Conservation (phyloP, 2,113 vertebrate species). For the Craseonycteris thonglongyai region DNA sequence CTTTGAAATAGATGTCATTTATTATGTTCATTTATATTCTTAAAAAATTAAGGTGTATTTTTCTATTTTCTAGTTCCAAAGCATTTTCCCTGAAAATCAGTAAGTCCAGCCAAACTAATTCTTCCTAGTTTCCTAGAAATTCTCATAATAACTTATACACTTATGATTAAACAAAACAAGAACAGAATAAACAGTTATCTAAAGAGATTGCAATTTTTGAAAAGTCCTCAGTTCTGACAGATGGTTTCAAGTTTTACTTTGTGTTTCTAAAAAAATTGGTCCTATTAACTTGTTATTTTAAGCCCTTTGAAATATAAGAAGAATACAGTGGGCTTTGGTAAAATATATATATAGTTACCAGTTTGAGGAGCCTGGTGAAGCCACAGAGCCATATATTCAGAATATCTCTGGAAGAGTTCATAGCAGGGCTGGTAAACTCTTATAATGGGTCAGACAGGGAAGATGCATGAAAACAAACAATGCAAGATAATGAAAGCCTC, state of each 20-base stretch:
- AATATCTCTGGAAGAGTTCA: not conserved
- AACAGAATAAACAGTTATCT: not conserved
- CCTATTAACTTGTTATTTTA: not conserved
- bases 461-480: not conserved
- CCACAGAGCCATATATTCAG: not conserved
- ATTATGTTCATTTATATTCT: not conserved
- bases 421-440: not conserved
- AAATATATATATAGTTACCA: not conserved
- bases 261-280: not conserved
- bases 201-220: not conserved
- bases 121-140: not conserved
- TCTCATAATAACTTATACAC: not conserved
- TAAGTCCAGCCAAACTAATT: not conserved
- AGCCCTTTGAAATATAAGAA: not conserved
- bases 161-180: not conserved
- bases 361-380: not conserved
- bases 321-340: not conserved
- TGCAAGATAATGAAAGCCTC: not conserved
- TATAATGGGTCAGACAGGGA: not conserved
- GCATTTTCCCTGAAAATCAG: not conserved
- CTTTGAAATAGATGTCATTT: constrained; percentile 32
- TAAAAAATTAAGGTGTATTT: not conserved
- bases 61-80: constrained; percentile 16
- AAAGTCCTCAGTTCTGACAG: not conserved
- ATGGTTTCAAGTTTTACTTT: not conserved